A percentile compares a stretch with the other conserved stretches of the same genome.
Conservation (phyloP, 2,888 invertebrate genomes). For the Lasioglossum marginatum region DNA sequence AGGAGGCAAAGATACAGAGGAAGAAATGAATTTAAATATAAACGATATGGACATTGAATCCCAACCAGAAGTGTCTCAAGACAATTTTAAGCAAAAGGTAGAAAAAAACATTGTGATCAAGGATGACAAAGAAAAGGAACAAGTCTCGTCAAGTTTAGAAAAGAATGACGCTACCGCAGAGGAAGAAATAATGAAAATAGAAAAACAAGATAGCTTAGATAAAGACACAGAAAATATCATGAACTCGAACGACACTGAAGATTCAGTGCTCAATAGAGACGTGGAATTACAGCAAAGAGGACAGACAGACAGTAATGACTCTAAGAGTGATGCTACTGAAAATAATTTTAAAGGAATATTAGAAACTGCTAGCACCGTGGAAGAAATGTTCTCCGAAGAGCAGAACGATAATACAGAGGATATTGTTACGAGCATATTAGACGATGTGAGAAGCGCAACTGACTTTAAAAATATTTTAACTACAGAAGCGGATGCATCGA, state of each 20-base stretch:
- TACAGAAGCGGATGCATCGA: slow-evolving; percentile 52
- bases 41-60: slow-evolving; percentile 59
- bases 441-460: slow-evolving; percentile 53
- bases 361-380: slow-evolving; percentile 47
- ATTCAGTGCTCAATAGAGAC: not conserved
- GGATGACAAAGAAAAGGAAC: slow-evolving; percentile 27
- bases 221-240: not conserved
- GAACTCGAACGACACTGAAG: not conserved
- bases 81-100: slow-evolving; percentile 10
- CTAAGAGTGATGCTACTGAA: slow-evolving; percentile 15
- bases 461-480: slow-evolving; percentile 69
- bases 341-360: slow-evolving; percentile 55
- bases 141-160: slow-evolving; percentile 10
- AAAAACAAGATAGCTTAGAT: not conserved
- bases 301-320: slow-evolving; percentile 41
- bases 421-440: slow-evolving; percentile 67
- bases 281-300: slow-evolving; percentile 14
- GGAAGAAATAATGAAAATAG: slow-evolving; percentile 20
- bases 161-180: slow-evolving; percentile 15
- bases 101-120: not conserved
- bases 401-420: slow-evolving; percentile 68
- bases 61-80: slow-evolving; percentile 30
- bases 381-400: slow-evolving; percentile 68
- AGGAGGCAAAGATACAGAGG: slow-evolving; percentile 35
- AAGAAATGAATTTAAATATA: slow-evolving; percentile 56